Percentiles rank a stretch among this genome's conserved stretches.
Evolutionary conservation across 2,888 invertebrate species (phyloP).

Genomic region (Rhogogaster chlorosoma): DNA sequence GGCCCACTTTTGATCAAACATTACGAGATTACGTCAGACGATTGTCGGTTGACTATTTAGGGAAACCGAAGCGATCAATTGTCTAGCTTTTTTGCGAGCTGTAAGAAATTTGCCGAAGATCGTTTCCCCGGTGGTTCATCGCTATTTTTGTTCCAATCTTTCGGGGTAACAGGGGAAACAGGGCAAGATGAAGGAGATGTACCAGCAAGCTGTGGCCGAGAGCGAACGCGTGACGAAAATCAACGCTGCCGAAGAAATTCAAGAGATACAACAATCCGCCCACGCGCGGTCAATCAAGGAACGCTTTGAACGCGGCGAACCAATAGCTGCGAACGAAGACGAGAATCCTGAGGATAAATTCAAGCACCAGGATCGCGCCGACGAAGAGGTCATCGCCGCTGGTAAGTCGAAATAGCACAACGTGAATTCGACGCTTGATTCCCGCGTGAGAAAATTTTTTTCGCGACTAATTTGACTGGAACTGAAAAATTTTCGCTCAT

Average conservation of each 20-base stretch:
- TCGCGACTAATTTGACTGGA: neutral
- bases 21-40: neutral
- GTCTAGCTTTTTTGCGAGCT: neutral
- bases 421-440: neutral
- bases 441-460: no score
- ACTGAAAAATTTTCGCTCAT: neutral
- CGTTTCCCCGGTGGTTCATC: neutral
- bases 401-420: slow-evolving; percentile 78
- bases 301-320: slow-evolving; percentile 89
- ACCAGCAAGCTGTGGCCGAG: slow-evolving; percentile 93
- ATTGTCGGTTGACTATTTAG: neutral
- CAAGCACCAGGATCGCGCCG: slow-evolving; percentile 82
- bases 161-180: slow-evolving; percentile 86
- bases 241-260: slow-evolving; percentile 75
- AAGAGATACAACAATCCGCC: slow-evolving; percentile 76
- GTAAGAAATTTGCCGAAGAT: neutral
- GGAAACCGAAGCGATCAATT: neutral
- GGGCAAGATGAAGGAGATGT: slow-evolving; percentile 94
- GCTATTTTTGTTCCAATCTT: slow-evolving; percentile 53
- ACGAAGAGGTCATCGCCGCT: slow-evolving; percentile 89
- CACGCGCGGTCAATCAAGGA: slow-evolving; percentile 86
- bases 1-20: slow-evolving; percentile 7
- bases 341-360: slow-evolving; percentile 78
- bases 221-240: slow-evolving; percentile 82
- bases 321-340: slow-evolving; percentile 81